A percentile compares a stretch with the other conserved stretches of the same genome.
phyloP scores from a whole-genome alignment of 1,140 invertebrate species.

The Cepaea nemoralis region DNA sequence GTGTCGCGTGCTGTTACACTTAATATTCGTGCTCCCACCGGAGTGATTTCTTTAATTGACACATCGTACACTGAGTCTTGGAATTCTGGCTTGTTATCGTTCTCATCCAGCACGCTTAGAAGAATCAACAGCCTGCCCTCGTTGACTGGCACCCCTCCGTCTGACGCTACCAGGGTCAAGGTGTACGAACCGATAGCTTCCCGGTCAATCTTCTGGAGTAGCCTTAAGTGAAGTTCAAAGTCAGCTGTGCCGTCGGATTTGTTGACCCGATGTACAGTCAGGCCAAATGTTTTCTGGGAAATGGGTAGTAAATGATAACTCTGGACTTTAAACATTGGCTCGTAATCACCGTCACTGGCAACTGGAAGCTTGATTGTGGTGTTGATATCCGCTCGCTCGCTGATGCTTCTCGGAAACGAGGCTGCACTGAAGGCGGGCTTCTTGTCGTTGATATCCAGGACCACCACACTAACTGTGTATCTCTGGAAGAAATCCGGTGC shows the following conservation, averaged over 20 bases:
- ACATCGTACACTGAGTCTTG: constrained; percentile 77
- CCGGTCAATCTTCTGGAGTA: constrained; percentile 80
- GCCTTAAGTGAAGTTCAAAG: constrained; percentile 40
- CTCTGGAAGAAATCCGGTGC: constrained; percentile 47
- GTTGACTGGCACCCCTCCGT: constrained; percentile 79
- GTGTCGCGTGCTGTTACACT: constrained; percentile 83
- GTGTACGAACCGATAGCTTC: constrained; percentile 85
- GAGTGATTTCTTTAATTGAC: constrained; percentile 81
- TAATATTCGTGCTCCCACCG: constrained; percentile 81
- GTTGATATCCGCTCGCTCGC: constrained; percentile 72
- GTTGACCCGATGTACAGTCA: background rate
- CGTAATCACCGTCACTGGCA: constrained; percentile 55
- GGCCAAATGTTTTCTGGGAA: constrained; percentile 39
- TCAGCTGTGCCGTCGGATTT: constrained; percentile 21
- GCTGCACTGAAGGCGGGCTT: constrained; percentile 81
- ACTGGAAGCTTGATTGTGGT: constrained; percentile 78
- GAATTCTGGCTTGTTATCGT: constrained; percentile 89
- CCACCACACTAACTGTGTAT: constrained; percentile 43
- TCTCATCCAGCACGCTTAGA: constrained; percentile 90
- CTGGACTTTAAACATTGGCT: constrained; percentile 74
- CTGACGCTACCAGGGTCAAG: constrained; percentile 86
- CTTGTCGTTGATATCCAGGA: constrained; percentile 90
- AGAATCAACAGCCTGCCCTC: constrained; percentile 89
- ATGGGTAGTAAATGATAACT: constrained; percentile 47
- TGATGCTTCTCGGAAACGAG: constrained; percentile 41